A percentile compares a stretch with the other conserved stretches of the same genome.
These are phyloP conservation scores for Smutsia gigantea DNA, from an alignment of 2,797 vertebrate species.

Conservation along the genomic window DNA sequence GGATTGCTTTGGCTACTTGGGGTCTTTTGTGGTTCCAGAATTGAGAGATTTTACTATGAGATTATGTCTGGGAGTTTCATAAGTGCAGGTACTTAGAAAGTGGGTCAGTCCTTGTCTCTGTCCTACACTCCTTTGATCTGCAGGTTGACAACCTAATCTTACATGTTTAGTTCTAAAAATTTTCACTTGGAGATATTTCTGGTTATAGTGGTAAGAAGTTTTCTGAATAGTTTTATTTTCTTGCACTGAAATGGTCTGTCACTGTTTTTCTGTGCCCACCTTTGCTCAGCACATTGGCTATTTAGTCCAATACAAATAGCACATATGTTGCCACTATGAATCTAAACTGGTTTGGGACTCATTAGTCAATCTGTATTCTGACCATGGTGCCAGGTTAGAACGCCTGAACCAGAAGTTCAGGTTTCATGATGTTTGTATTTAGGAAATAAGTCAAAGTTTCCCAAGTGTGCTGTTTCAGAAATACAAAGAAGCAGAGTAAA, in stretches of 20 bases:
- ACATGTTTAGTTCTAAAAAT: background rate
- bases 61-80: background rate
- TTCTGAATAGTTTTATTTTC: background rate
- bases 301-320: background rate
- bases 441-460: conserved; percentile 5
- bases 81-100: background rate
- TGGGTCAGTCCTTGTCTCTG: background rate
- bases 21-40: too few relatives aligned
- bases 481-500: conserved; percentile 2
- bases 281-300: background rate
- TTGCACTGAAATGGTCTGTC: background rate
- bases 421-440: conserved; percentile 20
- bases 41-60: background rate
- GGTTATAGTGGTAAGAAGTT: background rate
- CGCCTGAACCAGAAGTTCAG: background rate
- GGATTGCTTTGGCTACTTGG: too few relatives aligned
- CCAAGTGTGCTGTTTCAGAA: background rate
- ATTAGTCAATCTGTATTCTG: background rate
- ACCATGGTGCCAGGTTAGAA: background rate
- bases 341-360: background rate
- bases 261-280: background rate
- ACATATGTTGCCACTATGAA: background rate
- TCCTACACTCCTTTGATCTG: background rate
- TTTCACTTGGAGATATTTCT: background rate
- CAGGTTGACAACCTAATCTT: background rate